Base-by-base conservation (phyloP, 2,888 invertebrate genomes). In the Volucella zonaria region DNA sequence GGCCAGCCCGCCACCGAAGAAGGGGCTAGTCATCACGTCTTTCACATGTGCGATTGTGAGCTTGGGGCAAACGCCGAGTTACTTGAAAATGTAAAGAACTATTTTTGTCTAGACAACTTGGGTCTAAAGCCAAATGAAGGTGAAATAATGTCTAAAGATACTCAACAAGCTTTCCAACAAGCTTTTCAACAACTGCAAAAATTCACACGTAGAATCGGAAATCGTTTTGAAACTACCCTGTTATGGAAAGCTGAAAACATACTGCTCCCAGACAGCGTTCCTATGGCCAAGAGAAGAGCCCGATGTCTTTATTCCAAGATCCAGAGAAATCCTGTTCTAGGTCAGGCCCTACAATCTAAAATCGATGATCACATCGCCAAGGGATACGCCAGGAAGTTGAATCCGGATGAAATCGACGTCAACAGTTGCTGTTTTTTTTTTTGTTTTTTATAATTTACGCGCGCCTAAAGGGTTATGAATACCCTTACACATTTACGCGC, bases 331-430 rank as follows among this genome's bases (percentile, higher is more conserved):
- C 54, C 74, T 31, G 67, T 3, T 15, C n/a, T 61, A 11, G 14
- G 38, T 61, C 15, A 12, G 15, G 38, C 42, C 40, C 14, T 76
- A 38, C 52, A 76, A 47, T 52, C 68, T 1, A 68, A 76, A 54
- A 59, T 87, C 12, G 51, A 76, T 52, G 82, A 87, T 31, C 87
- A 85, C 31, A 12, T 87, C 10, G 62, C 71, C 11, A 86, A 88
- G 61, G 83, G 79, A 52, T 88, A 88, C 47, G 85, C 86, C 1
- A 66, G 82, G 45, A 73, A 81, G 68, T 67, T 86, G n/a, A 51
- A 62, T 42, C 66, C 68, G 15, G 67, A 73, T 40, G 86, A 88
- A 76, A 11, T 86, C n/a, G 54, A 68, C 14, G 42, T 42, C 51
- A 31, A 56, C 3, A 49, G 23, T 59, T 86, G 64, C 12, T 88